phyloP scores from a whole-genome alignment of 2,797 vertebrate species.

The Acanthiza pusilla region DNA sequence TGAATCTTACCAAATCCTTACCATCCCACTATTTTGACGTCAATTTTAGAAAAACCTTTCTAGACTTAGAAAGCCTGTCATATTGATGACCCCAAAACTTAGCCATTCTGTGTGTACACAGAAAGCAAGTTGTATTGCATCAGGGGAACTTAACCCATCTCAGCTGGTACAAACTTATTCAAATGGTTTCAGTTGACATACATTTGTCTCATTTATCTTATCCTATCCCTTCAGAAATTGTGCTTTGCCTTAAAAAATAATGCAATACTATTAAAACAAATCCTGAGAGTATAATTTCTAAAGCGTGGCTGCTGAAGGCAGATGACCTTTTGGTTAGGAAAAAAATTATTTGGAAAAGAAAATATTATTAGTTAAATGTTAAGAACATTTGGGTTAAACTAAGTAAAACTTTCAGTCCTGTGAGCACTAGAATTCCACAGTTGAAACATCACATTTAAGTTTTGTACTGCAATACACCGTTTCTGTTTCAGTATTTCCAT shows the following conservation, averaged over 20 bases:
- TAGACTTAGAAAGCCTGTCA: not conserved
- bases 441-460: not conserved
- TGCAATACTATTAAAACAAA: not conserved
- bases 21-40: not conserved
- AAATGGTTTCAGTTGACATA: not conserved
- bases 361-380: not conserved
- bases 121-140: not conserved
- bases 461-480: not conserved
- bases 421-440: not conserved
- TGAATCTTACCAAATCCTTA: not conserved
- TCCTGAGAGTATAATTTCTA: not conserved
- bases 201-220: not conserved
- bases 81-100: not conserved
- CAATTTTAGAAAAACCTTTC: not conserved
- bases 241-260: not conserved
- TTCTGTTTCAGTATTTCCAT: not conserved
- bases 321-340: not conserved
- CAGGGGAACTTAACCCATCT: not conserved
- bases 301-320: not conserved
- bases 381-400: not conserved
- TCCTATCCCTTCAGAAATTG: not conserved
- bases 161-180: not conserved
- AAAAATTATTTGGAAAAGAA: not conserved
- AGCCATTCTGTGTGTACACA: not conserved
- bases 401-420: not conserved